phyloP scores from a whole-genome alignment of 2,113 vertebrate species.

The Trichechus manatus region DNA sequence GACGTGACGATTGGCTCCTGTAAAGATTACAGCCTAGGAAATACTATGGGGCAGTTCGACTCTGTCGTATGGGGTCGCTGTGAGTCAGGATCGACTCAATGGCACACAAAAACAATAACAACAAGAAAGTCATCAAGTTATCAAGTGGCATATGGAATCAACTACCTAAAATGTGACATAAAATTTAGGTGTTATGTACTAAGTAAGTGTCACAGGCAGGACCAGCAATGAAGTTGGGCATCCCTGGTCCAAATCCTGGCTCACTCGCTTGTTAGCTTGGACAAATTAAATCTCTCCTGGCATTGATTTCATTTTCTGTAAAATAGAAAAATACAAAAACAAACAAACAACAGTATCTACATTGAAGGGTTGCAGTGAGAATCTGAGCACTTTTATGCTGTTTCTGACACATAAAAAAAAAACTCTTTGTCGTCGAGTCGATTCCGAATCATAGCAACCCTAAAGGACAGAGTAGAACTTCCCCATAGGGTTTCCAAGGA shows the following conservation, averaged over 20 bases:
- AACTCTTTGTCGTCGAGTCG: too few species aligned
- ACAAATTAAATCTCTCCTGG: background rate
- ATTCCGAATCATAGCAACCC: too few species aligned
- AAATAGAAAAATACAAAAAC: background rate
- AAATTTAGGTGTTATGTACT: background rate
- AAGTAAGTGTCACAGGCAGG: background rate
- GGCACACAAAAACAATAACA: too few species aligned
- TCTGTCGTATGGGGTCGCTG: too few species aligned
- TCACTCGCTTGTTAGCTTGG: background rate
- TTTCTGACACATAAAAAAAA: too few species aligned
- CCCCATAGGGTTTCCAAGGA: too few species aligned
- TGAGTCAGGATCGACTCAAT: too few species aligned
- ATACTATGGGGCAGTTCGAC: too few species aligned
- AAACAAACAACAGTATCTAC: background rate
- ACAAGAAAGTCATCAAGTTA: too few species aligned
- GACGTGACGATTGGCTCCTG: too few species aligned
- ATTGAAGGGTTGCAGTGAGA: background rate
- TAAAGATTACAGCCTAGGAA: too few species aligned
- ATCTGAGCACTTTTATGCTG: background rate
- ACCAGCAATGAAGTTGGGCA: background rate
- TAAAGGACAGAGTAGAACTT: too few species aligned
- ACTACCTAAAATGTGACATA: background rate
- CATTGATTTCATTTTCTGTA: background rate
- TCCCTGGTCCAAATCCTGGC: background rate
- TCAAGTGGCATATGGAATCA: background rate